phyloP scores from a whole-genome alignment of 1,140 invertebrate genomes.

The Armadillidium nasatum region DNA sequence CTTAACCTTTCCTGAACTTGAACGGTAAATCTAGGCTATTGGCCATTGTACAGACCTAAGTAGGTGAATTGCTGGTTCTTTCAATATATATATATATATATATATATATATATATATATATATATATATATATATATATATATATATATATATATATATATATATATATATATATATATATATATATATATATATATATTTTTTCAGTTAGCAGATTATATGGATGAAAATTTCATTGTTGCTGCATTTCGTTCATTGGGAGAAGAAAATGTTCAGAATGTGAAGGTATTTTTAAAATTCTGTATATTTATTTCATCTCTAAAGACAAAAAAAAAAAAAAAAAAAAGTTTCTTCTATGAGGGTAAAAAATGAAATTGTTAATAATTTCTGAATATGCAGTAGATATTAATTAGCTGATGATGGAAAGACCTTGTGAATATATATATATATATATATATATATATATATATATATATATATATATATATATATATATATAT shows the following conservation, averaged over 20 bases:
- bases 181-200: conserved; percentile 20
- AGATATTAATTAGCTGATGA: too few relatives aligned
- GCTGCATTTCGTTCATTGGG: conserved; percentile 85
- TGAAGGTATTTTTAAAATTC: conserved; percentile 36
- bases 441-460: conserved; percentile 14
- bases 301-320: too few relatives aligned
- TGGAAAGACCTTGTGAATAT: neutral
- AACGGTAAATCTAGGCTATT: too few relatives aligned
- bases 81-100: conserved; percentile 15
- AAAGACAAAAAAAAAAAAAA: too few relatives aligned
- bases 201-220: conserved; percentile 81
- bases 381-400: too few relatives aligned
- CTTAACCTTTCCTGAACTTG: too few relatives aligned
- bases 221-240: conserved; percentile 90
- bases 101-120: conserved; percentile 14
- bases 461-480: neutral
- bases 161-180: conserved; percentile 14
- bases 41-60: too few relatives aligned
- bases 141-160: conserved; percentile 15
- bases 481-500: too few relatives aligned
- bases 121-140: neutral
- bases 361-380: too few relatives aligned
- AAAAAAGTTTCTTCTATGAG: too few relatives aligned
- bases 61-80: too few relatives aligned
- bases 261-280: conserved; percentile 70